phyloP scores from a whole-genome alignment of 1,140 invertebrate genomes.

The Triops cancriformis region DNA sequence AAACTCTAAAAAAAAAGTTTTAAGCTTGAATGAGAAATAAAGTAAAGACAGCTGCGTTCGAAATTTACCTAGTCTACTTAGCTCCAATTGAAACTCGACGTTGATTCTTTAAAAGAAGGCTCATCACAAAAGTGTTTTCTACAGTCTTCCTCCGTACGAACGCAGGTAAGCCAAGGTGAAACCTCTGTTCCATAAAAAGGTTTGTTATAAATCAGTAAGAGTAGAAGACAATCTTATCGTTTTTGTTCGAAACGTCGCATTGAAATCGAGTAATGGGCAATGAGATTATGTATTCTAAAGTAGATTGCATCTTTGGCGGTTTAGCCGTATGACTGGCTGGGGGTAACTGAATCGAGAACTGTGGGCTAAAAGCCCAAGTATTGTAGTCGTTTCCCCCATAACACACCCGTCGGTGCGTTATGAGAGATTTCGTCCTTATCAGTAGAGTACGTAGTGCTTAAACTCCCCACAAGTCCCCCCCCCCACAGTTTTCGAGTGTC shows the following conservation, averaged over 20 bases:
- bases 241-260: not conserved
- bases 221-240: not conserved
- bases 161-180: no score
- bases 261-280: not conserved
- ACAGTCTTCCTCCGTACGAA: no score
- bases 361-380: not conserved
- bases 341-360: not conserved
- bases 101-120: no score
- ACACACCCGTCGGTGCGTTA: not conserved
- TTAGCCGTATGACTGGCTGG: not conserved
- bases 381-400: not conserved
- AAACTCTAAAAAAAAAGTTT: not conserved
- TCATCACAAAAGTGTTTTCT: no score
- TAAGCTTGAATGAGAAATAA: conserved; percentile 6
- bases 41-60: not conserved
- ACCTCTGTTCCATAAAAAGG: no score
- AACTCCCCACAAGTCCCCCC: not conserved
- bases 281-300: not conserved
- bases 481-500: not conserved
- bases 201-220: not conserved
- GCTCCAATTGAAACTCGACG: no score
- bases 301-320: conserved; percentile 9
- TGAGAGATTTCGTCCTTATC: conserved; percentile 10
- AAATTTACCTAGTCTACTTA: no score
- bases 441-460: not conserved